Evolutionary conservation across 2,888 invertebrate genomes (phyloP), one percentile per base, ranked within the genome.

Genomic region (Cylloceria caligata): DNA sequence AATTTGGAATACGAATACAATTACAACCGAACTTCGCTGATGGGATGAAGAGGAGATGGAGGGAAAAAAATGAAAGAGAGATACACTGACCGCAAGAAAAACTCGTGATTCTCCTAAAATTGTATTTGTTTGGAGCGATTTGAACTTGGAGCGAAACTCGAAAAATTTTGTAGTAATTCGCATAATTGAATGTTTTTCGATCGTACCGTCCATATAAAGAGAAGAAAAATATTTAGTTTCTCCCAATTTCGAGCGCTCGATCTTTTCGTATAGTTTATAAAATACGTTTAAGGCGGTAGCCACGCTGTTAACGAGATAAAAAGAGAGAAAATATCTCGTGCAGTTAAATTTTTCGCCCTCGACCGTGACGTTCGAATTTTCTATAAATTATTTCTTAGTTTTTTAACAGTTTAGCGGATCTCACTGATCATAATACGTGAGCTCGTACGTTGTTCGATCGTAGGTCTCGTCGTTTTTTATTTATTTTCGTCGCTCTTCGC

Each of bases 181-280:
- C 77, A 69, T n/a, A n/a, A n/a, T 73, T 68, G 62, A 81, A 73
- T 77, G 42, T 73, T 60, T 60, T 73, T 78, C 65, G 60, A 78
- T 78, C 69, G 69, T 82, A 75, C 81, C 78, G 81, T 82, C 78
- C 78, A 74, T 64, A 69, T 30, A 55, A 67, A 62, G 42, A 60
- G 39, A 67, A 19, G 0, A 88, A 88, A 86, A 85, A 85, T 85
- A 79, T 88, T 88, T 89, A 81, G 85, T 89, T 89, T 84, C 83
- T 86, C 88, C 87, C 87, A 68, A 84, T 77, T 88, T 87, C 87
- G 60, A 88, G 87, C 78, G 87, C 87, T 88, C 83, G 87, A 68
- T 65, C 78, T 67, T 78, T 90, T 88, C 88, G 88, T 90, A 90
- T 89, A 90, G 89, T 90, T 90, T 89, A 87, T 90, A 86, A 87